Percentiles rank a stretch among this genome's conserved stretches.
Evolutionary conservation across 2,888 invertebrate genomes (phyloP).

Genomic region (Gymnosoma rotundatum): DNA sequence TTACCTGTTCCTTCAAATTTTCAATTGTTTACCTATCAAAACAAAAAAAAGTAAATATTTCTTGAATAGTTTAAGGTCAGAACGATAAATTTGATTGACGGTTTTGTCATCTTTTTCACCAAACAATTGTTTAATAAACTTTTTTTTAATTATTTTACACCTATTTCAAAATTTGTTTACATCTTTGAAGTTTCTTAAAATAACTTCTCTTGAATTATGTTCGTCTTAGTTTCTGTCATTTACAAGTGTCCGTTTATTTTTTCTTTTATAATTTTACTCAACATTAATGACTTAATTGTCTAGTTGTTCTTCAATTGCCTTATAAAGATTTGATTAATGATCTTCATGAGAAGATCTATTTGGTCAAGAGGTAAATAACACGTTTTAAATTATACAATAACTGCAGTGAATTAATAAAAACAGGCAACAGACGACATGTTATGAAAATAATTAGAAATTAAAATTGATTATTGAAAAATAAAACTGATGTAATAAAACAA

Average conservation of each 20-base stretch:
- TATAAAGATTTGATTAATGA: slow-evolving; percentile 45
- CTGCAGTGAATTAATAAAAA: slow-evolving; percentile 9
- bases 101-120: no score
- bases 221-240: slow-evolving; percentile 6
- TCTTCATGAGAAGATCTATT: slow-evolving; percentile 32
- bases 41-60: no score
- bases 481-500: slow-evolving; percentile 52
- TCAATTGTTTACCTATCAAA: no score
- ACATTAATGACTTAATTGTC: slow-evolving; percentile 53
- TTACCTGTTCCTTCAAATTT: no score
- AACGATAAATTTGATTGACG: no score
- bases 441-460: slow-evolving; percentile 53
- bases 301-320: slow-evolving; percentile 18
- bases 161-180: background rate
- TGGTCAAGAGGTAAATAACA: slow-evolving; percentile 32
- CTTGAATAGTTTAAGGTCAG: no score
- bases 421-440: slow-evolving; percentile 6
- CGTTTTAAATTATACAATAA: slow-evolving; percentile 30
- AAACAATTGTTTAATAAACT: no score
- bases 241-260: background rate
- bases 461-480: slow-evolving; percentile 27
- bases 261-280: background rate
- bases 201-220: background rate
- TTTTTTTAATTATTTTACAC: no score
- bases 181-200: background rate